Evolutionary conservation across 2,113 vertebrate genomes (phyloP).

Genomic region (Dromaius novaehollandiae): DNA sequence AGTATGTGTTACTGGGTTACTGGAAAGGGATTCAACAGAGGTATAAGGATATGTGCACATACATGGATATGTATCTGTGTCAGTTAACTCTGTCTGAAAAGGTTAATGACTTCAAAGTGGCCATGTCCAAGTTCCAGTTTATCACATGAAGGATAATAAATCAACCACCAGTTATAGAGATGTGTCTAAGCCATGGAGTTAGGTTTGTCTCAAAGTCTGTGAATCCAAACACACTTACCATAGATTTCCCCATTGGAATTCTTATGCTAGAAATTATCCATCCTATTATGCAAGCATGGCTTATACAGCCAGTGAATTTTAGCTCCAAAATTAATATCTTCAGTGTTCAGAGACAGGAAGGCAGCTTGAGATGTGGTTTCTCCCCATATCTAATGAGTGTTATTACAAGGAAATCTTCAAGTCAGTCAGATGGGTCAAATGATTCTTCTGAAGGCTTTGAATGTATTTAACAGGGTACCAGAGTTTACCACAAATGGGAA

Average conservation of each 20-base stretch:
- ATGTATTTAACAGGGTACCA: conserved; percentile 10
- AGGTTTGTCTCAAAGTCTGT: no score
- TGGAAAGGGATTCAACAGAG: neutral
- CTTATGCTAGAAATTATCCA: neutral
- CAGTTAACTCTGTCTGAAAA: neutral
- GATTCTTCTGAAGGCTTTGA: conserved; percentile 32
- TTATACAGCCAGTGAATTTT: neutral
- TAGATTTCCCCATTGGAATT: neutral
- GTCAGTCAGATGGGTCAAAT: neutral
- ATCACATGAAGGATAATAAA: neutral
- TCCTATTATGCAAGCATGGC: neutral
- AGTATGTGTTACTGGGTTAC: neutral
- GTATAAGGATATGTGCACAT: neutral
- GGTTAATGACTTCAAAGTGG: neutral
- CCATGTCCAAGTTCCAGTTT: neutral
- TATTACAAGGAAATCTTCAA: conserved; percentile 18
- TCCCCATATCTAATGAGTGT: neutral
- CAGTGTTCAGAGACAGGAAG: conserved; percentile 5
- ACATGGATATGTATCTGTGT: neutral
- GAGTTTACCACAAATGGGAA: conserved; percentile 37
- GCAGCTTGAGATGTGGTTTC: conserved; percentile 31
- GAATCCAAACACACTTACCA: neutral
- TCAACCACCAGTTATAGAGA: neutral
- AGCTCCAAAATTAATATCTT: neutral
- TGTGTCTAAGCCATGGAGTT: neutral